phyloP scores from a whole-genome alignment of 2,888 invertebrate species.

The Pherbina coryleti region DNA sequence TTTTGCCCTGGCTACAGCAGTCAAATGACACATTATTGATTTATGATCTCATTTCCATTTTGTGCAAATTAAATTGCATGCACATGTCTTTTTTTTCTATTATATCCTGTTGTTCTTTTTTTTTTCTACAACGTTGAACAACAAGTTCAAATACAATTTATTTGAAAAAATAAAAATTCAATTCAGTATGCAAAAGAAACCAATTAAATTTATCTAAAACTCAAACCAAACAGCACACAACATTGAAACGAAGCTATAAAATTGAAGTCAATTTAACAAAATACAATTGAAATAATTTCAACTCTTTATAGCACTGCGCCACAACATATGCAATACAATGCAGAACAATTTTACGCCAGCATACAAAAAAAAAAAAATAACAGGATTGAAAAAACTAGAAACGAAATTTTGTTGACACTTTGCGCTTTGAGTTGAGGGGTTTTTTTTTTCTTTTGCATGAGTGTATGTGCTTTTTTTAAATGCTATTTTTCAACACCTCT shows the following conservation, averaged over 20 bases:
- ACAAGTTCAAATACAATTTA: slow-evolving; percentile 8
- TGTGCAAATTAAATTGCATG: not conserved
- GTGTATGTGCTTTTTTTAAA: not conserved
- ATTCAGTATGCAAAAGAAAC: slow-evolving; percentile 9
- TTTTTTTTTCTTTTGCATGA: not conserved
- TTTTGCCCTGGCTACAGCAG: too few species aligned
- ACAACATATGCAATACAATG: slow-evolving; percentile 11
- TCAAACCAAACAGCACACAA: not conserved
- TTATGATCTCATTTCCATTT: not conserved
- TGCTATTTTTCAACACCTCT: slow-evolving; percentile 30
- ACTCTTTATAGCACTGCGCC: not conserved
- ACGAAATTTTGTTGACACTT: not conserved
- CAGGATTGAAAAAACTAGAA: not conserved
- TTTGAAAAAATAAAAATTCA: not conserved
- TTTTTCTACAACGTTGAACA: not conserved
- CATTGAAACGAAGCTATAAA: slow-evolving; percentile 14
- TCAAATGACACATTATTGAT: too few species aligned
- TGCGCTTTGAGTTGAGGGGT: not conserved
- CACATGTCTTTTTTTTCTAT: not conserved
- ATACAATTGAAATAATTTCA: slow-evolving; percentile 22
- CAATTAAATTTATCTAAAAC: slow-evolving; percentile 15
- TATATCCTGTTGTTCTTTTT: not conserved
- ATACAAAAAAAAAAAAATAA: not conserved
- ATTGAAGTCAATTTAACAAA: slow-evolving; percentile 22
- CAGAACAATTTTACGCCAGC: not conserved